Percentiles rank a stretch among this genome's conserved stretches.
Conservation (phyloP, 2,888 invertebrate species). For the Gandaritis pyraliata region DNA sequence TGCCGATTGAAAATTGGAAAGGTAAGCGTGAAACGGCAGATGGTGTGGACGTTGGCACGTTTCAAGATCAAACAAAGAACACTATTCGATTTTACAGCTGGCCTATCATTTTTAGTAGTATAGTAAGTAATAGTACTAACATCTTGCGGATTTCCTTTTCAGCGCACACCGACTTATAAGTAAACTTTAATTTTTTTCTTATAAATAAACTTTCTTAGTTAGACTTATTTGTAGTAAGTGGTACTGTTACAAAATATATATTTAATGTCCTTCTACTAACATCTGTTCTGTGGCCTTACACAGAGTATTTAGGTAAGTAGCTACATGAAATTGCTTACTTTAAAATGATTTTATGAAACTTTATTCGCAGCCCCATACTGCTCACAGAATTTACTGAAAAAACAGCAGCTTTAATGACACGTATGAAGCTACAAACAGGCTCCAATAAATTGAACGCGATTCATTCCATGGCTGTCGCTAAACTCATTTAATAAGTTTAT, state of each 20-base stretch:
- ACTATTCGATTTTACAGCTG: constrained; percentile 28
- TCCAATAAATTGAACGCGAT: constrained; percentile 37
- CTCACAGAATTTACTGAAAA: constrained; percentile 36
- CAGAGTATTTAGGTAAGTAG: too few species aligned
- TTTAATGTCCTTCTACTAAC: too few species aligned
- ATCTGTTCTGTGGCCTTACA: too few species aligned
- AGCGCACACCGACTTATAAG: constrained; percentile 14
- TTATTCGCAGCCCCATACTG: constrained; percentile 19
- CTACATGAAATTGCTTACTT: background rate
- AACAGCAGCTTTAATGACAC: constrained; percentile 30
- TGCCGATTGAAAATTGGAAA: constrained; percentile 76
- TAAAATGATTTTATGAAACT: background rate
- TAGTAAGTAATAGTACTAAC: constrained; percentile 19
- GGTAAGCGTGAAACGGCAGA: constrained; percentile 81
- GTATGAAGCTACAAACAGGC: constrained; percentile 33
- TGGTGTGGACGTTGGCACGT: constrained; percentile 43
- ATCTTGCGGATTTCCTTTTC: constrained; percentile 12
- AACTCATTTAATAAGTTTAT: constrained; percentile 43
- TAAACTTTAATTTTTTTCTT: too few species aligned
- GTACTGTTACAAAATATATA: too few species aligned
- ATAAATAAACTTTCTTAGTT: too few species aligned
- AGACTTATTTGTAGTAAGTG: too few species aligned
- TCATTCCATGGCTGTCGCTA: constrained; percentile 43
- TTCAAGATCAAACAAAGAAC: constrained; percentile 33
- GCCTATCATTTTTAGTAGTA: constrained; percentile 16